phyloP scores from a whole-genome alignment of 2,797 vertebrate genomes.

The Sus cebifrons region DNA sequence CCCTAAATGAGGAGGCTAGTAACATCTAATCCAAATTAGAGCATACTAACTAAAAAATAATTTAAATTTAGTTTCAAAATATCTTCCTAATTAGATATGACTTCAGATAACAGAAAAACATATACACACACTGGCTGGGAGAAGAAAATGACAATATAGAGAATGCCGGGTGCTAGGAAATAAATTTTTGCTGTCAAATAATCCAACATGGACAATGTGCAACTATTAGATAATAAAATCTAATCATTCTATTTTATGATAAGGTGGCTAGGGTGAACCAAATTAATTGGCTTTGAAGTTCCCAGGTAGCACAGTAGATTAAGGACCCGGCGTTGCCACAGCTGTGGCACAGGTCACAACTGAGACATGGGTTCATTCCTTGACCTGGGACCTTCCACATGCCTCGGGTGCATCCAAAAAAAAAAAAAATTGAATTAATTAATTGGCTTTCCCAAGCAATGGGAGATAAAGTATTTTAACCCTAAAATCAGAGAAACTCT shows the following conservation, averaged over 20 bases:
- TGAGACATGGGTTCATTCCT: too few species aligned
- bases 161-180: neutral
- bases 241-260: neutral
- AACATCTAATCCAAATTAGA: constrained; percentile 13
- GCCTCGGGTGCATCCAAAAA: too few species aligned
- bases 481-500: neutral
- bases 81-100: constrained; percentile 1
- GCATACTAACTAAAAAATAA: neutral
- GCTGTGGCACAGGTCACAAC: too few species aligned
- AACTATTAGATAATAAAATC: neutral
- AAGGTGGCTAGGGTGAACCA: neutral
- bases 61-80: constrained; percentile 11
- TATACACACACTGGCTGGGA: neutral
- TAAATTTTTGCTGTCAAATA: neutral
- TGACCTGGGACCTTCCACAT: too few species aligned
- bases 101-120: neutral
- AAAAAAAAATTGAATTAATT: neutral
- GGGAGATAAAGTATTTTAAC: neutral
- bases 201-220: neutral
- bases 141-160: neutral
- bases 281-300: neutral
- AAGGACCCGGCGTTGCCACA: too few species aligned
- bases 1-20: neutral
- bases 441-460: neutral
- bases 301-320: too few species aligned